Evolutionary conservation across 2,113 vertebrate species (phyloP).

Genomic region (Corythornis vintsioides): DNA sequence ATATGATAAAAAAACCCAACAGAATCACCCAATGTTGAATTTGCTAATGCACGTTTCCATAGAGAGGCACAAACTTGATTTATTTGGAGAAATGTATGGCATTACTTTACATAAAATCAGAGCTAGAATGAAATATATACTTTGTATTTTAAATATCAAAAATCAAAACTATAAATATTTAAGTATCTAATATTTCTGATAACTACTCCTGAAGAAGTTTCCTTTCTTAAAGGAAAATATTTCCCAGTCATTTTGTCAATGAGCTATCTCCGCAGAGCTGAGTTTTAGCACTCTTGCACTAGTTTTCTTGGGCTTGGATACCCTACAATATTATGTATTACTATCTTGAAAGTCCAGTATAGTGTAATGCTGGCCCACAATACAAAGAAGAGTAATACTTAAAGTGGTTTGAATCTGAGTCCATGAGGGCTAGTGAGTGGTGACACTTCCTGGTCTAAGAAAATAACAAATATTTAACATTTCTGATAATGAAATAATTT

Average conservation of each 20-base stretch:
- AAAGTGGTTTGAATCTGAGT: not conserved
- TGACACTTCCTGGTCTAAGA: not conserved
- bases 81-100: not conserved
- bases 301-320: not conserved
- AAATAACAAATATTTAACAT: not conserved
- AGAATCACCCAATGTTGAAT: not conserved
- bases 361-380: not conserved
- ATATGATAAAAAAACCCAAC: not conserved
- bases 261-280: not conserved
- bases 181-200: not conserved
- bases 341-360: not conserved
- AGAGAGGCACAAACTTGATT: not conserved
- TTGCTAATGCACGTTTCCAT: not conserved
- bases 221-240: not conserved
- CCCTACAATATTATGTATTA: fast-evolving
- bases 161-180: not conserved
- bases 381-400: not conserved
- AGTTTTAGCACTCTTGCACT: not conserved
- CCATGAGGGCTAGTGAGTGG: not conserved
- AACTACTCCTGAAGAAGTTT: not conserved
- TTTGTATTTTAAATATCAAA: not conserved
- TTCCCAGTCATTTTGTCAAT: not conserved
- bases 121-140: not conserved
- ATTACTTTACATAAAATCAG: not conserved
- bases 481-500: not conserved